Evolutionary conservation across 1,140 invertebrate species (phyloP).

Genomic region (Drosophila miranda): DNA sequence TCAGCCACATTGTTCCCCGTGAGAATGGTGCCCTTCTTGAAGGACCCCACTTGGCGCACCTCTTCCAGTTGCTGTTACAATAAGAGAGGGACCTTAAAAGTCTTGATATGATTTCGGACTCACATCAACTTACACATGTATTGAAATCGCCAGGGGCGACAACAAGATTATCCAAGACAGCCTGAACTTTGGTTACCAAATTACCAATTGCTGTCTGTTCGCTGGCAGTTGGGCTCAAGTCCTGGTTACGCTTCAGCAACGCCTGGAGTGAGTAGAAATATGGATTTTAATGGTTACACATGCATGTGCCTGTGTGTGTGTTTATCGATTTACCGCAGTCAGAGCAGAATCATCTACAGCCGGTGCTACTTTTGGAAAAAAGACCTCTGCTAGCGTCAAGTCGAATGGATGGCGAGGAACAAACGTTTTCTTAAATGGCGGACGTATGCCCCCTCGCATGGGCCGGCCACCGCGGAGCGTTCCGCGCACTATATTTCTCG

Average conservation of each 20-base stretch:
- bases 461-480: conserved; percentile 84
- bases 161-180: conserved; percentile 95
- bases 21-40: conserved; percentile 99
- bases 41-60: conserved; percentile 97
- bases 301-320: conserved; percentile 5
- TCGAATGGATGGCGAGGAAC: conserved; percentile 95
- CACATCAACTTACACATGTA: conserved; percentile 92
- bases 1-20: conserved; percentile 97
- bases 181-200: conserved; percentile 96
- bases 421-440: conserved; percentile 87
- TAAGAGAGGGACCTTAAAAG: not conserved
- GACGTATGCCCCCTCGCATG: conserved; percentile 88
- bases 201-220: conserved; percentile 96
- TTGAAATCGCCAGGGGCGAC: conserved; percentile 96
- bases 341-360: conserved; percentile 91
- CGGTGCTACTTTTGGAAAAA: conserved; percentile 93
- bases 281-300: conserved; percentile 24
- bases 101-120: not conserved
- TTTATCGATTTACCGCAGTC: conserved; percentile 86
- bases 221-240: conserved; percentile 93
- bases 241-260: conserved; percentile 93
- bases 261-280: conserved; percentile 84
- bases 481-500: conserved; percentile 79
- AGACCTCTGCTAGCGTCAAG: conserved; percentile 91
- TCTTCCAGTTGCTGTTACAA: conserved; percentile 94